Conservation (phyloP, 2,113 vertebrate species). For the Rutilus rutilus region DNA sequence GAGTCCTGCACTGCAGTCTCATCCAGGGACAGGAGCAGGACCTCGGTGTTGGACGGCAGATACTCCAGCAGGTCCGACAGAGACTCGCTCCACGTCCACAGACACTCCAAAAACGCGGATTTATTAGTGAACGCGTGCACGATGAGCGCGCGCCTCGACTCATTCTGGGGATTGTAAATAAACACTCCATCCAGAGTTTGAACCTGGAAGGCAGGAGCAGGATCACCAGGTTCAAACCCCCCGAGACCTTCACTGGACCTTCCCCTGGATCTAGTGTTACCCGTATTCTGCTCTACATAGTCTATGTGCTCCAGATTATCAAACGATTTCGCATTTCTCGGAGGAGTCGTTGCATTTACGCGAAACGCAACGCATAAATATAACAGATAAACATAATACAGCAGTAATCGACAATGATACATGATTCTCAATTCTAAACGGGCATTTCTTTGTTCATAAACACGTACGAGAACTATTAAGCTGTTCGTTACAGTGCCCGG, state of each 20-base stretch:
- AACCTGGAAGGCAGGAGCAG: conserved; percentile 67
- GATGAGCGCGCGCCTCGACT: conserved; percentile 57
- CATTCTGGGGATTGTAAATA: conserved; percentile 56
- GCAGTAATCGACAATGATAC: not conserved
- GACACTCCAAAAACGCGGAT: conserved; percentile 76
- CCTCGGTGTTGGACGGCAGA: conserved; percentile 65
- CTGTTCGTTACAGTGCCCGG: not conserved
- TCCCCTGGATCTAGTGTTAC: not conserved
- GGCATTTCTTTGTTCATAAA: not conserved
- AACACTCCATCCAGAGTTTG: conserved; percentile 74
- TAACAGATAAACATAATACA: not conserved
- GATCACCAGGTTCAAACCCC: conserved; percentile 71
- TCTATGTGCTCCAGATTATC: not conserved
- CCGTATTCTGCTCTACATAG: not conserved
- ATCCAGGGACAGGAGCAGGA: conserved; percentile 77
- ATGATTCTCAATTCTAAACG: not conserved
- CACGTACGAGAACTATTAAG: not conserved
- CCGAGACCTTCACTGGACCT: not conserved
- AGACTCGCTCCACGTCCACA: conserved; percentile 75
- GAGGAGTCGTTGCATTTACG: not conserved
- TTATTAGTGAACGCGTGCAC: conserved; percentile 81
- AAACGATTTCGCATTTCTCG: not conserved
- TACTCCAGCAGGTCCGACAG: conserved; percentile 66
- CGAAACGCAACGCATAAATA: not conserved
- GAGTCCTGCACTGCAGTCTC: conserved; percentile 70